Conservation (phyloP, 2,797 vertebrate genomes). For the Steatocranus sp. region DNA sequence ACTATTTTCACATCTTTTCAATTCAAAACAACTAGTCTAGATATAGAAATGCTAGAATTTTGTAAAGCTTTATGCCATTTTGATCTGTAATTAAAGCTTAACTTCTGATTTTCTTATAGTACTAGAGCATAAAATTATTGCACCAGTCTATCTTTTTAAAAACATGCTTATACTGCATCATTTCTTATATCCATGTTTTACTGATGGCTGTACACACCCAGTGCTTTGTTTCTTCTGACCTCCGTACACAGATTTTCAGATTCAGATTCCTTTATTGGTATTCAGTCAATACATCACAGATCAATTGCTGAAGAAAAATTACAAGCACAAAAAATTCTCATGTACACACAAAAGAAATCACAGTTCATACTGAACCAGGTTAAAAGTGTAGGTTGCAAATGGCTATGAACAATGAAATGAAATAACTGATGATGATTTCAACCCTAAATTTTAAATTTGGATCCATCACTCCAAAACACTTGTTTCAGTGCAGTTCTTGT, state of each 20-base stretch:
- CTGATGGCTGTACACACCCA: not conserved
- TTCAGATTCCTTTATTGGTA: not conserved
- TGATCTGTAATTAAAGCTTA: not conserved
- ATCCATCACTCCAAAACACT: not conserved
- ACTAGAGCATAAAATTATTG: not conserved
- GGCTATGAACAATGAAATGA: not conserved
- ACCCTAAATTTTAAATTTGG: not conserved
- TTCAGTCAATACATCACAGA: not conserved
- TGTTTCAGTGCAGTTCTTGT: not conserved
- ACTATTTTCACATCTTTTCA: not conserved
- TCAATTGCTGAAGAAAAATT: not conserved
- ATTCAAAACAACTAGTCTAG: not conserved
- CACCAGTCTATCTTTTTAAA: not conserved
- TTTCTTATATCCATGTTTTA: not conserved
- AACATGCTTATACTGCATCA: not conserved
- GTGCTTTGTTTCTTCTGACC: accelerated
- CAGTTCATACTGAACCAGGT: not conserved
- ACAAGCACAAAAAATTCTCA: not conserved
- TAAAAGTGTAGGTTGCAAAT: accelerated
- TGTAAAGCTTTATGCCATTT: not conserved
- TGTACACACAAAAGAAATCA: not conserved
- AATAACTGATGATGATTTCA: not conserved
- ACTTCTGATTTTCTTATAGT: not conserved
- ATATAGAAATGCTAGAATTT: not conserved
- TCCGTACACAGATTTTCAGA: not conserved